phyloP scores from a whole-genome alignment of 2,113 vertebrate genomes.

The Eulacestoma nigropectus region DNA sequence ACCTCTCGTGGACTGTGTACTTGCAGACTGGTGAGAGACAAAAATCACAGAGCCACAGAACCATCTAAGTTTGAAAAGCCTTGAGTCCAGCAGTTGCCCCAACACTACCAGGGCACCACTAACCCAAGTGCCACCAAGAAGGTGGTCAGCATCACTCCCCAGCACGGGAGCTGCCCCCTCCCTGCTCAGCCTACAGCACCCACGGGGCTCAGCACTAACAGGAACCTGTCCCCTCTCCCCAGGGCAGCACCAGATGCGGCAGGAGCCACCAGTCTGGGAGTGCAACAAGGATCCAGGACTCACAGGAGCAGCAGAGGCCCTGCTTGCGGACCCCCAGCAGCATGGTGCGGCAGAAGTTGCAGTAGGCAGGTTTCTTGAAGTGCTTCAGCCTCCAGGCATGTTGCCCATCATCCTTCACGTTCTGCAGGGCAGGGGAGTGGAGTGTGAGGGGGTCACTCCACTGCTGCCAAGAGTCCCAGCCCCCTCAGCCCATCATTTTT shows the following conservation, averaged over 20 bases:
- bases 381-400: slow-evolving; percentile 94
- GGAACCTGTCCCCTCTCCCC: background rate
- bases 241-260: background rate
- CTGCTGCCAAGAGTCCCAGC: accelerated
- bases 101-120: background rate
- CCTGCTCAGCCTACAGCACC: background rate
- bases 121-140: background rate
- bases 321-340: slow-evolving; percentile 92
- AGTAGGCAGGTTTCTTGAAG: slow-evolving; percentile 96
- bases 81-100: background rate
- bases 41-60: background rate
- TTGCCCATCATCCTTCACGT: slow-evolving; percentile 86
- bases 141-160: background rate
- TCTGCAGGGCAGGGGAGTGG: slow-evolving; percentile 52
- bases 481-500: background rate
- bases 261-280: accelerated
- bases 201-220: background rate
- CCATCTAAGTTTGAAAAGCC: background rate
- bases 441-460: background rate
- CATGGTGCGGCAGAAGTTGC: slow-evolving; percentile 93
- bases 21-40: slow-evolving; percentile 83
- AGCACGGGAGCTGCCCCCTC: background rate
- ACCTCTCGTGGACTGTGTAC: slow-evolving; percentile 91
- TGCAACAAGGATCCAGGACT: background rate
- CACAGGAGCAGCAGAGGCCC: slow-evolving; percentile 91